phyloP scores from a whole-genome alignment of 1,140 invertebrate species.

The Drosophila athabasca region DNA sequence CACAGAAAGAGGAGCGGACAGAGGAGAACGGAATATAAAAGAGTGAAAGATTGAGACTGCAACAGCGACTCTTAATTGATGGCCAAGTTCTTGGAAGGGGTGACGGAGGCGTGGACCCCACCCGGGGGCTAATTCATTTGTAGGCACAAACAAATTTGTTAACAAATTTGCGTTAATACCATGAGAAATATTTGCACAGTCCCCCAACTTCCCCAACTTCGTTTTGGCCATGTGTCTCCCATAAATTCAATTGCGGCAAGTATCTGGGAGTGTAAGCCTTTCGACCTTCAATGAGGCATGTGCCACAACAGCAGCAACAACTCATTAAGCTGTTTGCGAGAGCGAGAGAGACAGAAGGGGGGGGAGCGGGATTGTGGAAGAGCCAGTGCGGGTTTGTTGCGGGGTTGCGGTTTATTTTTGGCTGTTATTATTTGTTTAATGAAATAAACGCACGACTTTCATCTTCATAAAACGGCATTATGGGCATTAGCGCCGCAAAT shows the following conservation, averaged over 20 bases:
- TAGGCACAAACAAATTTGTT: slow-evolving; percentile 81
- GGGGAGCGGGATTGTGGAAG: background rate
- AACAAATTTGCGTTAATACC: slow-evolving; percentile 80
- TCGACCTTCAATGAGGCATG: slow-evolving; percentile 81
- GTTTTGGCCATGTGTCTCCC: slow-evolving; percentile 55
- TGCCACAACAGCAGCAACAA: slow-evolving; percentile 53
- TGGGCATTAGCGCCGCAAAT: slow-evolving; percentile 76
- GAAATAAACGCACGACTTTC: slow-evolving; percentile 82
- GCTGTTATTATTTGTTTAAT: slow-evolving; percentile 82
- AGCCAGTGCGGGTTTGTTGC: background rate
- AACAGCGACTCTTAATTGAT: slow-evolving; percentile 65
- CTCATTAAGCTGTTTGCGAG: slow-evolving; percentile 65
- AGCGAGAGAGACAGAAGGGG: background rate
- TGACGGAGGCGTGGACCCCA: background rate
- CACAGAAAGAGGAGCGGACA: background rate
- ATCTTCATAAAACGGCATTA: slow-evolving; percentile 82
- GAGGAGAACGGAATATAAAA: background rate
- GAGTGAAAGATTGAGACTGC: slow-evolving; percentile 28
- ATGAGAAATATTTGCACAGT: slow-evolving; percentile 73
- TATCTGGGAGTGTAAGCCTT: slow-evolving; percentile 63
- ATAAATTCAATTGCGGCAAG: slow-evolving; percentile 73
- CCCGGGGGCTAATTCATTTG: slow-evolving; percentile 70
- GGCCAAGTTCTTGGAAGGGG: slow-evolving; percentile 14
- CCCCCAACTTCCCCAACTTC: background rate
- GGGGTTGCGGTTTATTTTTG: slow-evolving; percentile 75